These are phyloP conservation scores for Laothoe populi DNA, from an alignment of 2,888 invertebrate species.

Conservation along the genomic window DNA sequence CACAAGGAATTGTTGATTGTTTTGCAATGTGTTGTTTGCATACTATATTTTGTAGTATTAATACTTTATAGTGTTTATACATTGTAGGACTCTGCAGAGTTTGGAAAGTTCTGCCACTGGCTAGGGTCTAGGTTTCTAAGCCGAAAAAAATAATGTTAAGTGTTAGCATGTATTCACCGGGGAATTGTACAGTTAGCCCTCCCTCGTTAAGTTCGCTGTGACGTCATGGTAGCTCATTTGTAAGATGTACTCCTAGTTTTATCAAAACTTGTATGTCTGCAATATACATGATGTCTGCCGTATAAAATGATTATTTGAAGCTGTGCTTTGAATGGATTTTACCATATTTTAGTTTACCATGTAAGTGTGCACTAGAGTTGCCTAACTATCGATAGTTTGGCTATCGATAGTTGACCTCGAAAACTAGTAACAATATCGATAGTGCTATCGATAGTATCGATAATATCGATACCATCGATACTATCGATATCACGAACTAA, in stretches of 20 bases:
- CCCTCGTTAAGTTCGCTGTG: conserved; percentile 84
- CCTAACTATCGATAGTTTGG: too few species aligned
- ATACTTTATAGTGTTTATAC: conserved; percentile 63
- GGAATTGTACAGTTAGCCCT: conserved; percentile 85
- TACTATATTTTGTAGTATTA: conserved; percentile 60
- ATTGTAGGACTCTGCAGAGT: conserved; percentile 72
- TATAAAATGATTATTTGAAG: conserved; percentile 61
- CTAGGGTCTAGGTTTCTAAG: conserved; percentile 80
- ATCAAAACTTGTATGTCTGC: conserved; percentile 77
- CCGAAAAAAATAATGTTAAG: conserved; percentile 83
- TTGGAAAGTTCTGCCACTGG: conserved; percentile 82
- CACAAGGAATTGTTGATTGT: conserved; percentile 68
- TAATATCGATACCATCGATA: too few species aligned
- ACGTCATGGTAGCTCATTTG: conserved; percentile 78
- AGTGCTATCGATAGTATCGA: too few species aligned
- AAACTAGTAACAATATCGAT: too few species aligned
- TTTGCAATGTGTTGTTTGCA: conserved; percentile 56
- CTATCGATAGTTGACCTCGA: too few species aligned
- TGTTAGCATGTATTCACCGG: conserved; percentile 83
- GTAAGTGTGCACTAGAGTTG: conserved; percentile 58
- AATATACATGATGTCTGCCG: conserved; percentile 50
- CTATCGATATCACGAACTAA: too few species aligned
- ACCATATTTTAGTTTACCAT: conserved; percentile 56
- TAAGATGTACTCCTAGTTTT: conserved; percentile 72
- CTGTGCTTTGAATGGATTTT: conserved; percentile 68